Evolutionary conservation across 2,797 vertebrate genomes (phyloP).

Genomic region (Distichodus sexfasciatus): DNA sequence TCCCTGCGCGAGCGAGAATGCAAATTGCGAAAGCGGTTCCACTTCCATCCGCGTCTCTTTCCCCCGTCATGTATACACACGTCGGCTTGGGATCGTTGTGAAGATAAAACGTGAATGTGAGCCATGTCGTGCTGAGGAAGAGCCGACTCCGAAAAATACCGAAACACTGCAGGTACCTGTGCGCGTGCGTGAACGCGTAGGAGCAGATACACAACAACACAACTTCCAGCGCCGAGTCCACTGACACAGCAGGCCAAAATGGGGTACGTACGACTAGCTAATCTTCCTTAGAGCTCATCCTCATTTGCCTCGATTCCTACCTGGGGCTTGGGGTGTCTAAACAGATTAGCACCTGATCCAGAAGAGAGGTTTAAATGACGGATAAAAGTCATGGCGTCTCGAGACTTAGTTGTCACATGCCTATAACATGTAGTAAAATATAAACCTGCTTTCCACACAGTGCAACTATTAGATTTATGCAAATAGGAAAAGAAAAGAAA

Average conservation of each 20-base stretch:
- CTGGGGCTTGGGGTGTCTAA: too few relatives aligned
- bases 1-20: too few relatives aligned
- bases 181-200: not conserved
- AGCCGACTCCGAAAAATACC: constrained; percentile 42
- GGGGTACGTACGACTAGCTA: constrained; percentile 67
- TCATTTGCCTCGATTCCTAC: too few relatives aligned
- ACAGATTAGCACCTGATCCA: too few relatives aligned
- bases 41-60: too few relatives aligned
- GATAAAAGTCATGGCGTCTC: too few relatives aligned
- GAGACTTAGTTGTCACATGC: too few relatives aligned
- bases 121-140: constrained; percentile 62
- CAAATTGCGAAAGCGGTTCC: constrained; percentile 16
- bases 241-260: constrained; percentile 59
- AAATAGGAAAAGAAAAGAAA: too few relatives aligned
- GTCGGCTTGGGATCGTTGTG: constrained; percentile 43
- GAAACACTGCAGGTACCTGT: constrained; percentile 38
- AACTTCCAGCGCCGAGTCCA: constrained; percentile 46
- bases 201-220: constrained; percentile 50
- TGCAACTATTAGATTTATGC: too few relatives aligned
- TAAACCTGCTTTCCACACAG: too few relatives aligned
- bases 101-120: constrained; percentile 39
- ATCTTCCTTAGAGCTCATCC: not conserved
- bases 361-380: too few relatives aligned
- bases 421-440: too few relatives aligned
- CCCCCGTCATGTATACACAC: constrained; percentile 58